Evolutionary conservation across 2,888 invertebrate species (phyloP).

Genomic region (Pachliopta kotzebuea): DNA sequence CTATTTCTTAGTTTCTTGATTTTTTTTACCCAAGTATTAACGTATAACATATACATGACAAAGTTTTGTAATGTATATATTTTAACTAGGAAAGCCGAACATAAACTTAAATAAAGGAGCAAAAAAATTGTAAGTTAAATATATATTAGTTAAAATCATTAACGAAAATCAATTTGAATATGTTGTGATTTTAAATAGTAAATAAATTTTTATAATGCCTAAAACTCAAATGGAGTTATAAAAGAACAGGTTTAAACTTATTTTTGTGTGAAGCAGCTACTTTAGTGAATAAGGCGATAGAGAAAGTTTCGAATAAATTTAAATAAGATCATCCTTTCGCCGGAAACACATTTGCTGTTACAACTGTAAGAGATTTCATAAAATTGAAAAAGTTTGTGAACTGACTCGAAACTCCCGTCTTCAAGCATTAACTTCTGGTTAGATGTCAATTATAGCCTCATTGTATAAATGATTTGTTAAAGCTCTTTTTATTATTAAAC

Average conservation of each 20-base stretch:
- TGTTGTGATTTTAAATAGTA: no score
- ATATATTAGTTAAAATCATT: no score
- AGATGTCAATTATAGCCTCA: neutral
- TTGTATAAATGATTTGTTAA: neutral
- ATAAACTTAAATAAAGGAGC: no score
- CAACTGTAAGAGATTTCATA: conserved; percentile 19
- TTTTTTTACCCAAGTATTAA: no score
- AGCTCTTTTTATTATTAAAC: neutral
- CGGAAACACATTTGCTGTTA: conserved; percentile 16
- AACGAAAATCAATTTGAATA: no score
- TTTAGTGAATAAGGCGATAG: neutral
- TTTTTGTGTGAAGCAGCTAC: neutral
- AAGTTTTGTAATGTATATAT: no score
- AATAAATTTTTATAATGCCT: no score
- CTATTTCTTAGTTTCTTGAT: no score
- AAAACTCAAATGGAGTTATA: neutral
- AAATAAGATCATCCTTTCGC: conserved; percentile 15
- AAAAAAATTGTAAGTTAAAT: no score
- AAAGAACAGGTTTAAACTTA: neutral
- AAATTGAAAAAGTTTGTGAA: conserved; percentile 26
- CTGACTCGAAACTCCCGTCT: conserved; percentile 1
- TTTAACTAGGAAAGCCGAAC: no score
- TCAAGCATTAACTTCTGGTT: neutral
- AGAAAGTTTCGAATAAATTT: conserved; percentile 7
- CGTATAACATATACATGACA: no score